A percentile compares a stretch with the other conserved stretches of the same genome.
These are phyloP conservation scores for Suillia variegata DNA, from an alignment of 2,888 invertebrate species.

Conservation along the genomic window DNA sequence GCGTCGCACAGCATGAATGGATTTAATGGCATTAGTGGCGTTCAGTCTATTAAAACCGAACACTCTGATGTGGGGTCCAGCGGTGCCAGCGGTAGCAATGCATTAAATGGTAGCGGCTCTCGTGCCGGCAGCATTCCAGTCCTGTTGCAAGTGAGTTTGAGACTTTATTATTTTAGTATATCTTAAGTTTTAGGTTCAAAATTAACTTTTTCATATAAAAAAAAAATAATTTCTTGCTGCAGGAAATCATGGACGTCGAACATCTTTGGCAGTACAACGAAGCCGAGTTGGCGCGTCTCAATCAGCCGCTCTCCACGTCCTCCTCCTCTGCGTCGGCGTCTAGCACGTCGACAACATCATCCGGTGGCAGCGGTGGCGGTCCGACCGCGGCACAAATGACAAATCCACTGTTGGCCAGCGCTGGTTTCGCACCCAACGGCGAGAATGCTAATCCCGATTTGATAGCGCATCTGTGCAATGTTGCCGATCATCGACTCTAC, in stretches of 20 bases:
- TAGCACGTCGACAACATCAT: slow-evolving; percentile 50
- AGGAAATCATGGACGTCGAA: slow-evolving; percentile 96
- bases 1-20: slow-evolving; percentile 34
- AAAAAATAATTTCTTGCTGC: too few relatives aligned
- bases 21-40: slow-evolving; percentile 54
- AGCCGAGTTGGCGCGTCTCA: slow-evolving; percentile 73
- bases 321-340: slow-evolving; percentile 34
- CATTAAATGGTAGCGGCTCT: slow-evolving; percentile 20
- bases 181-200: too few relatives aligned
- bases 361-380: too few relatives aligned
- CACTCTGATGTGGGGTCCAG: slow-evolving; percentile 52
- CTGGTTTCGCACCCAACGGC: slow-evolving; percentile 60
- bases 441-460: slow-evolving; percentile 81
- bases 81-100: slow-evolving; percentile 35
- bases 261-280: slow-evolving; percentile 95
- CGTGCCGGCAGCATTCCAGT: slow-evolving; percentile 65
- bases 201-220: too few relatives aligned
- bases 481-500: slow-evolving; percentile 93
- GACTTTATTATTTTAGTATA: not conserved
- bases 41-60: slow-evolving; percentile 63
- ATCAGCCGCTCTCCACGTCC: slow-evolving; percentile 56
- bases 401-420: slow-evolving; percentile 66
- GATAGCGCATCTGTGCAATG: slow-evolving; percentile 87
- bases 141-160: slow-evolving; percentile 68
- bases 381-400: slow-evolving; percentile 58